A percentile compares a stretch with the other conserved stretches of the same genome.
Conservation (phyloP, 2,888 invertebrate genomes). For the Drosophila rubida region DNA sequence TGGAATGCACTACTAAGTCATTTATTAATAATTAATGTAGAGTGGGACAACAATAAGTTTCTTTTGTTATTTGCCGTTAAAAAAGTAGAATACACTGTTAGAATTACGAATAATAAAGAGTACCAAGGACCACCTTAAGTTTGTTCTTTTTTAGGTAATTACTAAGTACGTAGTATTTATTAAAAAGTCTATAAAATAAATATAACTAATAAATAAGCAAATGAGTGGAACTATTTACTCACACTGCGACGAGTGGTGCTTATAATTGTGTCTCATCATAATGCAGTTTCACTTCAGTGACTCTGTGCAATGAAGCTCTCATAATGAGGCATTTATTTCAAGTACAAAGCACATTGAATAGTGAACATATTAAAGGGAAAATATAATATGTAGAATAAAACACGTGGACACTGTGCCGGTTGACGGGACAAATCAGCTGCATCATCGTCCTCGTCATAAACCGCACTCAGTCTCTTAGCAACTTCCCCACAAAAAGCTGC, state of each 20-base stretch:
- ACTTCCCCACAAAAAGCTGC: conserved; percentile 22
- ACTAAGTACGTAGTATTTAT: too few species aligned
- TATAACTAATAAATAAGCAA: not conserved
- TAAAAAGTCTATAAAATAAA: not conserved
- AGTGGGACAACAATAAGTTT: too few species aligned
- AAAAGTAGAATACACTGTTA: too few species aligned
- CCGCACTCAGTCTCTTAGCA: conserved; percentile 15
- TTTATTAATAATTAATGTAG: too few species aligned
- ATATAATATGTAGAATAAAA: not conserved
- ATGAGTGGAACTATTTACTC: not conserved
- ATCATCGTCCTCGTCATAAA: conserved; percentile 9
- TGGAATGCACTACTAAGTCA: too few species aligned
- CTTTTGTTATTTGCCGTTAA: too few species aligned
- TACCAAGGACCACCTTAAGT: too few species aligned
- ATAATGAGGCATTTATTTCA: not conserved
- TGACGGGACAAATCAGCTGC: conserved; percentile 1
- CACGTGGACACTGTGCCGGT: conserved; percentile 13
- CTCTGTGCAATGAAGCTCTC: not conserved
- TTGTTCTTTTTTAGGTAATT: too few species aligned
- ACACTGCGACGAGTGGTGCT: not conserved
- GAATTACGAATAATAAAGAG: too few species aligned
- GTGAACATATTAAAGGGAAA: too few species aligned
- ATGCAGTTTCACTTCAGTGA: not conserved
- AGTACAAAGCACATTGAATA: not conserved
- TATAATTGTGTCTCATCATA: not conserved